phyloP scores from a whole-genome alignment of 2,888 invertebrate species.

The Seira sanloemensis region DNA sequence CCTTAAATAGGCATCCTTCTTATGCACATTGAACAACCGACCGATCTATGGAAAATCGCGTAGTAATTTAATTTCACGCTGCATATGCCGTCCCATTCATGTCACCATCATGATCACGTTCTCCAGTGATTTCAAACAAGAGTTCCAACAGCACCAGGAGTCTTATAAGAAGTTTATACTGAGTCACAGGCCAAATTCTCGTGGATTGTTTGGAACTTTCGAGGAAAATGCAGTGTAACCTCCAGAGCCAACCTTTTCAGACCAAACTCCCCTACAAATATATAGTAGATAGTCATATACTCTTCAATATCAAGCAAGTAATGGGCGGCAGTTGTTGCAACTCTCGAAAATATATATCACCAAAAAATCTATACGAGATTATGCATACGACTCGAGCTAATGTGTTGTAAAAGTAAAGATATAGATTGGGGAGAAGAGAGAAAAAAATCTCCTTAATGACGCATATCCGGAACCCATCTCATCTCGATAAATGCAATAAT shows the following conservation, averaged over 20 bases:
- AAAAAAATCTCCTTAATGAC: slow-evolving; percentile 26
- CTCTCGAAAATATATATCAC: neutral
- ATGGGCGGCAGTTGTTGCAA: neutral
- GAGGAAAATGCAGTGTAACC: no score
- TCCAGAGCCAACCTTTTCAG: slow-evolving; percentile 36
- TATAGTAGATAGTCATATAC: neutral
- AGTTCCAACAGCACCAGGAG: neutral
- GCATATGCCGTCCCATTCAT: slow-evolving; percentile 44
- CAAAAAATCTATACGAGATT: slow-evolving; percentile 4
- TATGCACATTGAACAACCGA: neutral
- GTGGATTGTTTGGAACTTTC: no score
- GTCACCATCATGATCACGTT: slow-evolving; percentile 1
- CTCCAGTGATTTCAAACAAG: neutral
- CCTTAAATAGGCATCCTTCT: neutral
- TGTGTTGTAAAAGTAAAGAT: neutral
- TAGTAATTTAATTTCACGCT: slow-evolving; percentile 55
- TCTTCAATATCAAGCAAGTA: neutral
- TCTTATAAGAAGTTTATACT: neutral
- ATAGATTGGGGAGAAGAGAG: neutral
- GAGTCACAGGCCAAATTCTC: slow-evolving; percentile 12
- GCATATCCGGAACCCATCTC: slow-evolving; percentile 47
- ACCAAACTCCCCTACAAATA: slow-evolving; percentile 21
- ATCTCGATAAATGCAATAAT: slow-evolving; percentile 60
- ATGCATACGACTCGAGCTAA: neutral
- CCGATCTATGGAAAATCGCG: neutral